Evolutionary conservation across 2,113 vertebrate genomes (phyloP).

Genomic region (Alethe castanea): DNA sequence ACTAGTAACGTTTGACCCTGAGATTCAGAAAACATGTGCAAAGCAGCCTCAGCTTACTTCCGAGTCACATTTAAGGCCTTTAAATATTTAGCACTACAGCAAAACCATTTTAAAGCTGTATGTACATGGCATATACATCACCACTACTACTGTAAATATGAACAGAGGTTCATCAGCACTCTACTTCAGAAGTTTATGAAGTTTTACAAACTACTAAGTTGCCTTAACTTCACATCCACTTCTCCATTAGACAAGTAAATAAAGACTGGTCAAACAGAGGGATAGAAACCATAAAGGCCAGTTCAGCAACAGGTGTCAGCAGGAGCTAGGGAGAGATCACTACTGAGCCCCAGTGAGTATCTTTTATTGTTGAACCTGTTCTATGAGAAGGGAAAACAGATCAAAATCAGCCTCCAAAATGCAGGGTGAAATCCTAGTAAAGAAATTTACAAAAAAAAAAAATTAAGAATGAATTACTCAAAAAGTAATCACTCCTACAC

Average conservation of each 20-base stretch:
- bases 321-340: background rate
- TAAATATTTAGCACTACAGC: background rate
- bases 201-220: background rate
- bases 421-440: background rate
- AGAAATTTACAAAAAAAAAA: background rate
- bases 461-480: background rate
- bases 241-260: background rate
- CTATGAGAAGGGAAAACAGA: background rate
- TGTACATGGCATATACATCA: rapidly evolving
- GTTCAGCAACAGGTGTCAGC: background rate
- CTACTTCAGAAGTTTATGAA: background rate
- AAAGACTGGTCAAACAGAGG: background rate
- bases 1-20: background rate
- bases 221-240: background rate
- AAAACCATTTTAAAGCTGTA: background rate
- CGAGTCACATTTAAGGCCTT: background rate
- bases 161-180: background rate
- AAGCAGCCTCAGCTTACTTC: background rate
- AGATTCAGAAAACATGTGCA: background rate
- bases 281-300: background rate
- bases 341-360: background rate
- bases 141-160: background rate
- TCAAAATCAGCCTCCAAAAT: background rate
- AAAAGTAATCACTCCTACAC: background rate
- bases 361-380: background rate